Evolutionary conservation across 2,797 vertebrate genomes (phyloP), one percentile per base, ranked within the genome.

Genomic region (Tangara arthus): DNA sequence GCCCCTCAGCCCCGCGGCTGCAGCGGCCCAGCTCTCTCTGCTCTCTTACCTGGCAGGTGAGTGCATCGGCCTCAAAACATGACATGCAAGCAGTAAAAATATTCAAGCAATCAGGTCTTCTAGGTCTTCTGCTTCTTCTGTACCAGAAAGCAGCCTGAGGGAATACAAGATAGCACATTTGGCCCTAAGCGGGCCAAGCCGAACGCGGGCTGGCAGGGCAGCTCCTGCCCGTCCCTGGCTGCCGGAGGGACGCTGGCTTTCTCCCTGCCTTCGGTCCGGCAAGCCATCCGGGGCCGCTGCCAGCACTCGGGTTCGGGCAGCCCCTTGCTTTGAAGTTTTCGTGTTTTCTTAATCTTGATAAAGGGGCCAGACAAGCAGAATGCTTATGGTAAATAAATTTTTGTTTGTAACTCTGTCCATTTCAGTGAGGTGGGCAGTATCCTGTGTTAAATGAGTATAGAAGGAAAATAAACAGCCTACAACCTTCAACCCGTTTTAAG

Each of bases 371-470:
- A 27, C 8, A n/a, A 76, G 42, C 22, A 50, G n/a, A 82, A 68
- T 7, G 16, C 12, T 50, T 49, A 42, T 44, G 35, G 42, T 53
- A 72, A 86, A 83, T 44, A n/a, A 60, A 50, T 39, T 61, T 39
- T 72, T 9, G 0, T 60, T 52, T 7, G 0, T 47, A 44, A 66
- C 21, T 22, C 12, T 12, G 5, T 27, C 23, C 20, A 2, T 6
- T 90, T 52, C 28, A 28, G 35, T 27, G 77, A 78, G 24, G 39
- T 34, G 27, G 28, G 28, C 56, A 27, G 30, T 46, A 32, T 64
- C 57, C 35, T 26, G 11, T 32, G 16, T 70, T 75, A n/a, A 52
- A 42, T 55, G 32, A 47, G 32, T 5, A 8, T 21, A 39, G 30
- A 55, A 65, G 18, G 22, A 35, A 53, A 72, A 79, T 61, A 77